These are phyloP conservation scores for Hipparchia semele DNA, from an alignment of 2,888 invertebrate genomes.

Conservation along the genomic window DNA sequence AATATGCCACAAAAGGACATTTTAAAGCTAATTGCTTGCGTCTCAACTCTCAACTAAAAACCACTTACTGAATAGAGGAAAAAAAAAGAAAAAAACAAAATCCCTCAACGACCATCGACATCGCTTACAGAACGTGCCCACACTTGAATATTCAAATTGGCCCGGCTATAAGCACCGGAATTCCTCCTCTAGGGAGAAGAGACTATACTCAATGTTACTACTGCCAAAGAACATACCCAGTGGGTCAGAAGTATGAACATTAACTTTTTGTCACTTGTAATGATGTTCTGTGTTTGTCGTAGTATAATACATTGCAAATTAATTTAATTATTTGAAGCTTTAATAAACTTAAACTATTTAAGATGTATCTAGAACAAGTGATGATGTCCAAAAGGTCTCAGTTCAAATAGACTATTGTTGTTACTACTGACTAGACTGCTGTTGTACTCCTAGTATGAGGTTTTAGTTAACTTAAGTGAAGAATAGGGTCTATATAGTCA, in stretches of 20 bases:
- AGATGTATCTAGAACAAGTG: too few relatives aligned
- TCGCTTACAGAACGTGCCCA: constrained; percentile 63
- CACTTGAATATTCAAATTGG: constrained; percentile 77
- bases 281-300: too few relatives aligned
- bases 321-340: too few relatives aligned
- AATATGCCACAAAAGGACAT: constrained; percentile 32
- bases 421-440: too few relatives aligned
- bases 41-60: constrained; percentile 26
- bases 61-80: constrained; percentile 28
- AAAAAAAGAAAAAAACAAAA: constrained; percentile 21
- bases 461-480: too few relatives aligned
- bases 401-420: too few relatives aligned
- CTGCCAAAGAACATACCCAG: constrained; percentile 22
- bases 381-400: too few relatives aligned
- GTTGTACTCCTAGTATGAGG: too few relatives aligned
- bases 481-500: too few relatives aligned
- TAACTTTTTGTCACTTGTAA: too few relatives aligned
- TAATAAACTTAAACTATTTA: too few relatives aligned
- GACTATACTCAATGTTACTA: background rate
- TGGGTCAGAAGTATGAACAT: background rate
- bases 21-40: constrained; percentile 39
- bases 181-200: background rate
- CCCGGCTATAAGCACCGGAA: constrained; percentile 38
- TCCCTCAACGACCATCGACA: constrained; percentile 53
- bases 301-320: too few relatives aligned